Evolutionary conservation across 2,113 vertebrate species (phyloP), one percentile per base, ranked within the genome.

Genomic region (Arvicanthis niloticus): DNA sequence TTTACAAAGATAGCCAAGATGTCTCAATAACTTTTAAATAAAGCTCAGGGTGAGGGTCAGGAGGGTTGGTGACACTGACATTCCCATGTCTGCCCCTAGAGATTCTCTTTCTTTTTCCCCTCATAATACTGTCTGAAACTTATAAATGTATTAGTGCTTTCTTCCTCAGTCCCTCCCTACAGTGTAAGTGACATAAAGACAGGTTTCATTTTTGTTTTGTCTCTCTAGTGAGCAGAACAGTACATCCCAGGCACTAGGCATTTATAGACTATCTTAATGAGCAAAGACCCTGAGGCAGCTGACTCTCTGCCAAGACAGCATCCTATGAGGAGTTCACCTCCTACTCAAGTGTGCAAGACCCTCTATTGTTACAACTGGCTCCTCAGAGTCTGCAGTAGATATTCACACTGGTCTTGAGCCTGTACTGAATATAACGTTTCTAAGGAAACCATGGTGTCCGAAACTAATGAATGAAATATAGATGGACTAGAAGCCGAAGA

Each of bases 401-500:
- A 77, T 29, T 96, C 56, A 7, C 56, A 0, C 51, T 53, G 42
- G 90, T 72, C 93, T 95, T 85, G 75, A 93, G 67, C 42, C 67
- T 92, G n/a, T 45, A 90, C 65, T 78, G 88, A 96, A 94, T 89
- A 68, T 80, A 75, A 31, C 60, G 85, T 96, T 98, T 87, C 95
- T 96, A 65, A 88, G 91, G 86, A 91, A 86, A 86, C 95, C 89
- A 9, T 91, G 1, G 94, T 97, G 84, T 70, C 88, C 75, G 21
- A 22, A 42, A 10, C 40, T 91, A 58, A 97, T 42, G 58, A 96
- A 91, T 96, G 2, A 4, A 94, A 98, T 97, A 67, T 92, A 97
- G 96, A 96, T 98, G 89, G 97, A 3, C 93, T 97, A 88, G 95
- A 97, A 97, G 34, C 80, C 53, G 42, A 87, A 93, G 81, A 94